Evolutionary conservation across 30 jellyfish, hydroid and myxozoan species (phyloP), one percentile per base, ranked within the genome.

Genomic region (Mastigias papua): DNA sequence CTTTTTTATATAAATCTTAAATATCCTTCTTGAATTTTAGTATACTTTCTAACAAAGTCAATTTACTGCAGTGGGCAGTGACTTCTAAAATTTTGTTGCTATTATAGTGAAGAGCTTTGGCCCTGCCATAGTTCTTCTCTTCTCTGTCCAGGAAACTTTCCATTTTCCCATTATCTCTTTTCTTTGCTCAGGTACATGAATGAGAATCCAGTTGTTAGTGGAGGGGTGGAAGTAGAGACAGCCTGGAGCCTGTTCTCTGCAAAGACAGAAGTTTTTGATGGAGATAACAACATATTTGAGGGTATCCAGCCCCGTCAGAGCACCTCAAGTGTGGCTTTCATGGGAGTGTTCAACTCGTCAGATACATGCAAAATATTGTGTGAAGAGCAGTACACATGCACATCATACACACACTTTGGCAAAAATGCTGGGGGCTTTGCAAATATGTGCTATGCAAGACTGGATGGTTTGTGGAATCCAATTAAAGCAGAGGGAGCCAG

Each of bases 401-500:
- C 99, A 29, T 78, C 99, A n/a, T 95, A 54, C 84, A 86, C 94
- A 15, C 80, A 29, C 49, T 95, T 90, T 86, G 95, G 83, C 23
- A 78, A 74, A 34, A 46, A 91, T 1, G 76, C 96, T 32, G 96
- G 95, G 1, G 84, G 32, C 2, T 90, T 82, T 68, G 95, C 93
- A 5, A 76, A 86, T 42, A 87, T 90, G 97, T 95, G 99, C 73
- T 95, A 90, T 69, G 90, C 89, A n/a, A 62, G 99, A 61, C 64
- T 63, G 28, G 99, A 95, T 81, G 99, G 99, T 32, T 34, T 79
- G 35, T 95, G 99, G 99, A 90, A 86, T 48, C 96, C 99, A 33
- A 37, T 82, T 15, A 35, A 73, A 15, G 67, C 77, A 23, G 62
- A 66, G 19, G 98, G 98, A 27, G 99, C 91, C 13, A 7, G 67